Percentiles rank a stretch among this genome's conserved stretches.
phyloP scores from a whole-genome alignment of 2,797 vertebrate species.

The Crypturellus tataupa region DNA sequence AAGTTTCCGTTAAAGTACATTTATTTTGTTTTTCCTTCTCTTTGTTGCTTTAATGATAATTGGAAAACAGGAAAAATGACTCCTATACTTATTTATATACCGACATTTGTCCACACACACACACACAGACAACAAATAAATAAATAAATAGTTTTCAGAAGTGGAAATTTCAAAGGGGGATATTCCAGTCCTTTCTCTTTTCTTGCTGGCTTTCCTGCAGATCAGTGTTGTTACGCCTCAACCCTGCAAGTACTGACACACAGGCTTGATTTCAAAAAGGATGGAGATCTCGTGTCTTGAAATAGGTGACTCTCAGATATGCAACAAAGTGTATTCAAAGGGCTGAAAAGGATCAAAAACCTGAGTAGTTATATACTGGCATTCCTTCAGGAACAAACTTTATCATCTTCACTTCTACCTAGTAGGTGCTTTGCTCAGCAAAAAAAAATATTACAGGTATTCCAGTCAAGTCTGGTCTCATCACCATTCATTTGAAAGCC shows the following conservation, averaged over 20 bases:
- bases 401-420: constrained; percentile 38
- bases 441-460: constrained; percentile 3
- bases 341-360: constrained; percentile 43
- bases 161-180: constrained; percentile 29
- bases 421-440: constrained; percentile 43
- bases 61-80: background rate
- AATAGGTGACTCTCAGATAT: constrained; percentile 16
- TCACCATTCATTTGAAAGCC: background rate
- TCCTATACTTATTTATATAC: background rate
- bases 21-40: background rate
- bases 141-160: constrained; percentile 2
- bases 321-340: background rate
- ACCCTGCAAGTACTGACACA: constrained; percentile 38
- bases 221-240: background rate
- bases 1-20: background rate
- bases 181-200: constrained; percentile 9
- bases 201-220: constrained; percentile 37
- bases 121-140: background rate
- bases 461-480: constrained; percentile 45
- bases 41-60: background rate
- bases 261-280: constrained; percentile 1
- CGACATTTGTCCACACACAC: background rate
- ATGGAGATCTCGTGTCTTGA: constrained; percentile 14
- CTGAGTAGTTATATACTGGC: background rate
- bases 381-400: constrained; percentile 42